phyloP scores from a whole-genome alignment of 2,888 invertebrate genomes.

The Halictus quadricinctus region DNA sequence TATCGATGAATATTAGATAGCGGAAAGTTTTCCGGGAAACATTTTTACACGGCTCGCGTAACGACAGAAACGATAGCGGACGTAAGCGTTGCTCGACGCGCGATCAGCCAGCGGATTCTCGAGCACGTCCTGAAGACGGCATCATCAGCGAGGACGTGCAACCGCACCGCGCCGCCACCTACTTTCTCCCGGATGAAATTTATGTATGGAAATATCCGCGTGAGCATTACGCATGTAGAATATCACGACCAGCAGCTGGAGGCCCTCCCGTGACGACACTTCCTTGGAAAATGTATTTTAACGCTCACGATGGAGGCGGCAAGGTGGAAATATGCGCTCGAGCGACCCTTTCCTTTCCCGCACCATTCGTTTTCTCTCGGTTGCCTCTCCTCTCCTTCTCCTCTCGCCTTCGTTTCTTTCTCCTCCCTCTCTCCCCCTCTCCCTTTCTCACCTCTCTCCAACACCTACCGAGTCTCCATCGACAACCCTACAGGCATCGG shows the following conservation, averaged over 20 bases:
- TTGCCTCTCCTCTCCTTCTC: constrained; percentile 16
- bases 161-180: constrained; percentile 42
- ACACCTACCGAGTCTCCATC: constrained; percentile 40
- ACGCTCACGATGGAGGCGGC: constrained; percentile 67
- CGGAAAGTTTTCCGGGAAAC: neutral
- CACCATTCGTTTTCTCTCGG: constrained; percentile 47
- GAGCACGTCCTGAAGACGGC: constrained; percentile 44
- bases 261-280: constrained; percentile 74
- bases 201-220: constrained; percentile 79
- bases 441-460: neutral
- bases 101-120: constrained; percentile 41
- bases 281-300: constrained; percentile 78
- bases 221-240: constrained; percentile 79
- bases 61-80: constrained; percentile 2
- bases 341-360: constrained; percentile 65
- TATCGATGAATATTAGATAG: constrained; percentile 4
- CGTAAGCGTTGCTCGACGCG: constrained; percentile 19
- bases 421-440: neutral
- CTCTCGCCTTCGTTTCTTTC: neutral
- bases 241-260: constrained; percentile 77
- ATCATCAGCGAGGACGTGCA: constrained; percentile 58
- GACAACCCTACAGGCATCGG: constrained; percentile 42
- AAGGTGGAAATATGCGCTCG: constrained; percentile 75
- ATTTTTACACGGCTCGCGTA: constrained; percentile 12
- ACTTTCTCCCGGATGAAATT: constrained; percentile 74